Base-by-base conservation (phyloP, 2,797 vertebrate species). In the Ctenopoma kingsleyae region DNA sequence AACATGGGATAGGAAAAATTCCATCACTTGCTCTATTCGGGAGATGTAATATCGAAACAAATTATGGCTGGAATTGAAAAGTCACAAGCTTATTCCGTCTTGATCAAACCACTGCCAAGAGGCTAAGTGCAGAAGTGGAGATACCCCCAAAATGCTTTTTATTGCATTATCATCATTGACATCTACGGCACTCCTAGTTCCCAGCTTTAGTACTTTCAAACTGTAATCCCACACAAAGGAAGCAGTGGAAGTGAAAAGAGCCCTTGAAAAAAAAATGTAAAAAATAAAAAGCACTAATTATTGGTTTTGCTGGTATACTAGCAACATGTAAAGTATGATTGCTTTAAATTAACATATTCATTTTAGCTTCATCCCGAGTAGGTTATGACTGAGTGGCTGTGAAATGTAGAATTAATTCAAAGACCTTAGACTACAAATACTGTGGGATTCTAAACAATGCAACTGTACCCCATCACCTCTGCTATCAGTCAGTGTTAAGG, bases 11-110 rank as follows among this genome's bases (percentile, higher is more conserved):
- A 94, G 95, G 96, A 97, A 97, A 95, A 95, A 96, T 97, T 97
- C 96, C 95, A 98, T 99, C 97, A 97, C 95, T 94, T 95, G 94
- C 96, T 96, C 95, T 93, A 95, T 93, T 94, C 82, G 69, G 90
- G 88, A 93, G 95, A 96, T 97, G 95, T 94, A 97, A 98, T 98
- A 99, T 96, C 95, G 97, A 98, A 99, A 99, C 97, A 99, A 99
- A 99, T 99, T 98, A 98, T 97, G 96, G 95, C 95, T 91, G 96
- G 96, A 98, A 99, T 98, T 98, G 98, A 98, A 99, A 99, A 99
- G 98, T 97, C 97, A 97, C 95, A 94, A 93, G 94, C 96, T 98
- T 97, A 97, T 98, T 97, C 96, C 92, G 88, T 96, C 96, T 97
- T 98, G 97, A 99, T 99, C 97, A 98, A 97, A 96, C 93, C 92